Evolutionary conservation across 2,888 invertebrate genomes (phyloP).

Genomic region (Cheilosia pagana): DNA sequence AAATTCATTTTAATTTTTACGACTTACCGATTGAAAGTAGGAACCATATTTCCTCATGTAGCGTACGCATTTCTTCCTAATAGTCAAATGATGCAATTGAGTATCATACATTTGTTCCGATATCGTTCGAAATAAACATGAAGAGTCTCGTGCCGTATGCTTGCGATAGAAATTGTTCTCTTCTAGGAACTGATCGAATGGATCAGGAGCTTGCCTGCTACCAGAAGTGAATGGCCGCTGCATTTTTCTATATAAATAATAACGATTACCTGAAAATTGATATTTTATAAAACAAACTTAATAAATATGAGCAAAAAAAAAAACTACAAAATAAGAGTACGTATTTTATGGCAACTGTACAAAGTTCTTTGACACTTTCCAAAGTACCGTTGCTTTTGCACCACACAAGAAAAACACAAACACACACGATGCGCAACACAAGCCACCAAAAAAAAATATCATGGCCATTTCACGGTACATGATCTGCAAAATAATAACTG

Average conservation of each 20-base stretch:
- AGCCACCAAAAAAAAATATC: slow-evolving; percentile 3
- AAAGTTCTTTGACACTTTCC: slow-evolving; percentile 17
- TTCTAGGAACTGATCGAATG: slow-evolving; percentile 90
- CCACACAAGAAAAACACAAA: slow-evolving; percentile 19
- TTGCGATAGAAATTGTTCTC: slow-evolving; percentile 92
- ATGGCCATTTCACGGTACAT: slow-evolving; percentile 19
- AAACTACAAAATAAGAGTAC: slow-evolving; percentile 3
- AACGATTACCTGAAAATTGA: slow-evolving; percentile 12
- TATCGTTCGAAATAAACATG: slow-evolving; percentile 94
- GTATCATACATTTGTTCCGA: slow-evolving; percentile 91
- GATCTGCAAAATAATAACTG: slow-evolving; percentile 1
- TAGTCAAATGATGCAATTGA: slow-evolving; percentile 89
- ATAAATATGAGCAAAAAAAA: neutral
- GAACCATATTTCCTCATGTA: slow-evolving; percentile 88
- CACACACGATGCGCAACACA: slow-evolving; percentile 6
- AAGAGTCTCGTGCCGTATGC: slow-evolving; percentile 94
- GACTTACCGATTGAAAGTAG: slow-evolving; percentile 87
- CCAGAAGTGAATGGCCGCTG: slow-evolving; percentile 82
- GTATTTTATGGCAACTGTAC: slow-evolving; percentile 65
- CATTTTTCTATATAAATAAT: slow-evolving; percentile 33
- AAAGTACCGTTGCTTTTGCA: slow-evolving; percentile 56
- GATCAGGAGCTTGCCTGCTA: slow-evolving; percentile 83
- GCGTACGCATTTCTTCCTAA: slow-evolving; percentile 89
- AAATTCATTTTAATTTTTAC: slow-evolving; percentile 44
- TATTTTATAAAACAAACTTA: neutral